These are phyloP conservation scores for Melangyna quadrimaculata DNA, from an alignment of 2,888 invertebrate species.

Conservation along the genomic window DNA sequence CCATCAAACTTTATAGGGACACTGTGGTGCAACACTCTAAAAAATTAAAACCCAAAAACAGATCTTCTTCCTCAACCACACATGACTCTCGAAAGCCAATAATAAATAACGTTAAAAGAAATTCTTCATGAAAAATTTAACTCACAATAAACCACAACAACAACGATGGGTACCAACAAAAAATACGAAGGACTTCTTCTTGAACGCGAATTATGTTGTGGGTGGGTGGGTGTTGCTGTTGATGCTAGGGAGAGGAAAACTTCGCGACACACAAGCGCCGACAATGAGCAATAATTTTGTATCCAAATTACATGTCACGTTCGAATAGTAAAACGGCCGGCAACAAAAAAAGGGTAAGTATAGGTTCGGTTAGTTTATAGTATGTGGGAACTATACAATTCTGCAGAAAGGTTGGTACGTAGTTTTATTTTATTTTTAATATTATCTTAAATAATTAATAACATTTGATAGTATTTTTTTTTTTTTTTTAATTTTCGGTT, in stretches of 20 bases:
- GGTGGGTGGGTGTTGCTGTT: too few relatives aligned
- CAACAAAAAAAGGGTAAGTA: conserved; percentile 23
- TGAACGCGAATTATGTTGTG: background rate
- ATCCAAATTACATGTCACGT: conserved; percentile 54
- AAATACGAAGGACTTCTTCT: background rate
- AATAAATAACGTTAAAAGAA: background rate
- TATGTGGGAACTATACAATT: background rate
- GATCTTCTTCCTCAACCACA: background rate
- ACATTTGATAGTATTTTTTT: background rate
- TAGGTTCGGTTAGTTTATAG: background rate
- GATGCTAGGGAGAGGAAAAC: background rate
- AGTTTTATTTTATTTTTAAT: conserved; percentile 1
- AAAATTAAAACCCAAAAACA: background rate
- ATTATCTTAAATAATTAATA: conserved; percentile 38
- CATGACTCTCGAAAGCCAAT: conserved; percentile 24
- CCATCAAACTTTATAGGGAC: background rate
- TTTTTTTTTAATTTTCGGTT: background rate
- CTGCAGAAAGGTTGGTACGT: background rate
- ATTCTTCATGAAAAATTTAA: conserved; percentile 15
- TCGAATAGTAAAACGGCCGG: conserved; percentile 32
- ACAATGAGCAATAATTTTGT: background rate
- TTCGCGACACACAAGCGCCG: conserved; percentile 45
- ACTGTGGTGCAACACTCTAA: background rate
- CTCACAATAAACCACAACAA: conserved; percentile 1
- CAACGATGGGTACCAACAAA: background rate